A percentile compares a stretch with the other conserved stretches of the same genome.
phyloP scores from a whole-genome alignment of 1,140 invertebrate genomes.

The honey bee (Apis mellifera) region Amel_HAv3.1 CM009942.2:9789001-9789500 shows the following conservation, averaged over 20 bases:
- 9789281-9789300: conserved; percentile 62
- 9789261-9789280: conserved; percentile 30
- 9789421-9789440: conserved; percentile 23
- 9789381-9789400: conserved; percentile 59
- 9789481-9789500: conserved; percentile 45
- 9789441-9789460: conserved; percentile 59
- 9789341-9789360: conserved; percentile 64
- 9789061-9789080: too few relatives aligned
- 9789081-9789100: too few relatives aligned
- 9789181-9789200: conserved; percentile 61
- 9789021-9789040: too few relatives aligned
- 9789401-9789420: conserved; percentile 52
- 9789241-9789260: conserved; percentile 10
- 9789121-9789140: conserved; percentile 65
- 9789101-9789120: too few relatives aligned
- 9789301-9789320: conserved; percentile 52
- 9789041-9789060: too few relatives aligned
- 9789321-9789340: conserved; percentile 62
- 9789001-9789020: too few relatives aligned
- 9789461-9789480: conserved; percentile 63
- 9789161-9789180: conserved; percentile 58
- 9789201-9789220: conserved; percentile 40
- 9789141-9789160: conserved; percentile 49
- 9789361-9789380: conserved; percentile 66
- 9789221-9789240: conserved; percentile 45